Evolutionary conservation across 1,140 invertebrate genomes (phyloP).

Genomic region (Cyclina sinensis): DNA sequence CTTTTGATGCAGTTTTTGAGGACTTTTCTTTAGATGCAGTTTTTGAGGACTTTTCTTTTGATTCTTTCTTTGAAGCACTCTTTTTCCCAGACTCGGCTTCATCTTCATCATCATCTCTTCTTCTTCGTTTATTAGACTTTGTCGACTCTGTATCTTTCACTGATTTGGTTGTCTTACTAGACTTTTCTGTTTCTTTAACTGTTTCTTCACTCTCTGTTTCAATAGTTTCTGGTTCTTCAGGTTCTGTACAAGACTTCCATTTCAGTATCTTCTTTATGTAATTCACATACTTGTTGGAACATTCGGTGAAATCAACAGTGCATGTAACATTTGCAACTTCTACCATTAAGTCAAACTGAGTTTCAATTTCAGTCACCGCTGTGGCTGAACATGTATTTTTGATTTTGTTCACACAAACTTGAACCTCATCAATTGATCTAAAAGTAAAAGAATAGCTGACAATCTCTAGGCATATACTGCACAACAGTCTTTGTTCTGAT

Average conservation of each 20-base stretch:
- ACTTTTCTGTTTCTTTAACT: neutral
- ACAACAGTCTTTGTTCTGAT: too few species aligned
- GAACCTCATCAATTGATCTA: slow-evolving; percentile 37
- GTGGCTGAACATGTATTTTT: slow-evolving; percentile 16
- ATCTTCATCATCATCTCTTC: neutral
- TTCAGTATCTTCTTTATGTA: slow-evolving; percentile 18
- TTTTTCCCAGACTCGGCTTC: neutral
- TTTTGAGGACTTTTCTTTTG: neutral
- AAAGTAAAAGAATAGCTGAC: too few species aligned
- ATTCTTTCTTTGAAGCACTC: too few species aligned
- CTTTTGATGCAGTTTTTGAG: neutral
- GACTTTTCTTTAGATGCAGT: neutral
- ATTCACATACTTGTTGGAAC: slow-evolving; percentile 15
- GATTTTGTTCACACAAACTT: neutral
- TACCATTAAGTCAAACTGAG: neutral
- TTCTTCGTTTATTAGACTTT: neutral
- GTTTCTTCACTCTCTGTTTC: neutral
- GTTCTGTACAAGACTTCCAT: slow-evolving; percentile 10
- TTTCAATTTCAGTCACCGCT: neutral
- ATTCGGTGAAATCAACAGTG: slow-evolving; percentile 4
- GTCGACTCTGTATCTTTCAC: neutral
- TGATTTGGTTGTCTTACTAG: neutral
- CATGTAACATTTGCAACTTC: slow-evolving; percentile 14
- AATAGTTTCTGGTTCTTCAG: neutral
- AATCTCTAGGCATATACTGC: too few species aligned